Conservation (phyloP, 2,113 vertebrate species). For the Austrofundulus limnaeus region DNA sequence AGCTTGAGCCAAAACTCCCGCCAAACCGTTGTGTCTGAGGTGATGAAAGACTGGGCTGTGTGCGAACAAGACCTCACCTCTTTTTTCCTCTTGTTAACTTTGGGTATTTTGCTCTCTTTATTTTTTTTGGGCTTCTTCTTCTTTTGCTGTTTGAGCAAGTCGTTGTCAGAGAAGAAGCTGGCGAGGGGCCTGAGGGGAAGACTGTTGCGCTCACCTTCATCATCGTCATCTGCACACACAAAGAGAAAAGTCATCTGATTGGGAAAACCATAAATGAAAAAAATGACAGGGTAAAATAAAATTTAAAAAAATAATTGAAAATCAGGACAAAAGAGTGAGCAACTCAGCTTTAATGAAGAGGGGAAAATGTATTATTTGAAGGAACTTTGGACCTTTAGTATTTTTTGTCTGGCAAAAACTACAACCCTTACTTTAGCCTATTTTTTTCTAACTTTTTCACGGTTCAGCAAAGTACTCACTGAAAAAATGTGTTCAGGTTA, state of each 20-base stretch:
- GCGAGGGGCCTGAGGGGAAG: constrained; percentile 80
- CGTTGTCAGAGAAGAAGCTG: constrained; percentile 83
- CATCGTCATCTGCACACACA: constrained; percentile 83
- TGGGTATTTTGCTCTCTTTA: constrained; percentile 84
- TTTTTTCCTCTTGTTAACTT: constrained; percentile 89
- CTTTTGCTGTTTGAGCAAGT: constrained; percentile 80
- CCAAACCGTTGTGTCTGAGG: constrained; percentile 39
- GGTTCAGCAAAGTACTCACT: too few species aligned
- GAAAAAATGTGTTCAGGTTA: too few species aligned
- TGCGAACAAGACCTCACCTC: constrained; percentile 71
- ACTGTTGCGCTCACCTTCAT: constrained; percentile 68
- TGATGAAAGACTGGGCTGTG: constrained; percentile 19
- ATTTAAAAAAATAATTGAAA: not conserved
- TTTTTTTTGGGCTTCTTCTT: constrained; percentile 88
- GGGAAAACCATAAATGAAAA: not conserved
- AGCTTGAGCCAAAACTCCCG: constrained; percentile 30
- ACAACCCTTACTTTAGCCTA: too few species aligned
- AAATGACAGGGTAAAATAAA: too few species aligned
- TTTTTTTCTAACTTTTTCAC: too few species aligned
- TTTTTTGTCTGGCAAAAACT: too few species aligned
- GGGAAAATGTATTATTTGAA: too few species aligned
- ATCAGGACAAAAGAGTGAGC: too few species aligned
- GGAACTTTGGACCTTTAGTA: too few species aligned
- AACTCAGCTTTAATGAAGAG: too few species aligned
- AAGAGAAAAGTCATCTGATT: constrained; percentile 17